phyloP scores from a whole-genome alignment of 2,113 vertebrate species.

The Oostethus manadensis region DNA sequence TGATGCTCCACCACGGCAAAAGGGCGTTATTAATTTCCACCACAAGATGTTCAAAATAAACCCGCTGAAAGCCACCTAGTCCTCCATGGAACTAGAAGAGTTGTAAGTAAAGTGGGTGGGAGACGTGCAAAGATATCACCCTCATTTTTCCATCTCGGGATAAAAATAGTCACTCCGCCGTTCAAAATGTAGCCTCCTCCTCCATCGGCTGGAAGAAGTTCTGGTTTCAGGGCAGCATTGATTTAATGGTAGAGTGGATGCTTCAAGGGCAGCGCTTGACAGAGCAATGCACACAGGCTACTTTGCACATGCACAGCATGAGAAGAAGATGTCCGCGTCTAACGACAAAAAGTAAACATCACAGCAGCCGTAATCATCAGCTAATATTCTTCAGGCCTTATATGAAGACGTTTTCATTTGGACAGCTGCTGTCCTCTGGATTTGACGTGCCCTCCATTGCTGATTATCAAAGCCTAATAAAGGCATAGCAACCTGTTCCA shows the following conservation, averaged over 20 bases:
- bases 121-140: constrained; percentile 13
- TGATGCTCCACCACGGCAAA: constrained; percentile 13
- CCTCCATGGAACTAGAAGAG: neutral
- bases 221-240: neutral
- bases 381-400: constrained; percentile 7
- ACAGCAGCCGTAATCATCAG: neutral
- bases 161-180: constrained; percentile 12
- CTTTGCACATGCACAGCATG: neutral
- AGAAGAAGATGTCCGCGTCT: neutral
- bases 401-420: constrained; percentile 13
- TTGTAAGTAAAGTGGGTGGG: constrained; percentile 35
- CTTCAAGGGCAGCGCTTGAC: constrained; percentile 3
- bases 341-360: neutral
- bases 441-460: constrained; percentile 18
- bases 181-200: neutral
- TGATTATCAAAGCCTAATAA: constrained; percentile 27
- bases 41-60: constrained; percentile 16
- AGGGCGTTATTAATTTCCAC: constrained; percentile 20
- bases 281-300: neutral
- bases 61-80: constrained; percentile 15
- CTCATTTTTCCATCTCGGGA: constrained; percentile 16
- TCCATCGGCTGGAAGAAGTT: neutral
- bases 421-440: constrained; percentile 18
- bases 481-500: neutral
- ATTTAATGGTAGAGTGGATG: constrained; percentile 3